phyloP scores from a whole-genome alignment of 1,140 invertebrate species.

The Drosophila ercepeae region DNA sequence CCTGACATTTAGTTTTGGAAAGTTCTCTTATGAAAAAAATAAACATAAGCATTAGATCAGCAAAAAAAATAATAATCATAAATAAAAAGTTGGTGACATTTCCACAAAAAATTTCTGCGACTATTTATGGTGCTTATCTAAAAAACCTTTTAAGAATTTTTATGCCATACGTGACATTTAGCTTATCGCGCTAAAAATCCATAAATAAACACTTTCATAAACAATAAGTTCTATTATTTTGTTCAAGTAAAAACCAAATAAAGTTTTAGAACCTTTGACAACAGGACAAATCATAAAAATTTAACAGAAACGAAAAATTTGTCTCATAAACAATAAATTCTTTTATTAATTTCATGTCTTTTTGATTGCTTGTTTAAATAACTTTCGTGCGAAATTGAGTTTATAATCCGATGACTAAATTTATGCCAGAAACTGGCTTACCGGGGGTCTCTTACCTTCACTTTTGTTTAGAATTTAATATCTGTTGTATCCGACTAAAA shows the following conservation, averaged over 20 bases:
- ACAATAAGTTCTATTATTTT: not conserved
- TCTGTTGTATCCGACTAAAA: slow-evolving; percentile 25
- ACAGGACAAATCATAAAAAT: slow-evolving; percentile 1
- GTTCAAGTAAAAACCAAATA: not conserved
- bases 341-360: slow-evolving; percentile 16
- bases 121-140: not conserved
- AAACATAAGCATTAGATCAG: slow-evolving; percentile 9
- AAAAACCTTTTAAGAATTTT: not conserved
- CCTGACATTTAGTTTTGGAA: slow-evolving; percentile 31
- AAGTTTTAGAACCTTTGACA: not conserved
- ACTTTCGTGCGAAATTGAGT: slow-evolving; percentile 15
- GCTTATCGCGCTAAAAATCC: not conserved
- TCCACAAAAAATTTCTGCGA: not conserved
- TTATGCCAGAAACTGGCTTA: slow-evolving; percentile 21
- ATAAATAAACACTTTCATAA: not conserved
- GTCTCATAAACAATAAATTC: slow-evolving; percentile 12
- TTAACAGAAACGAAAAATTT: not conserved
- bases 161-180: slow-evolving; percentile 1
- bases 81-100: slow-evolving; percentile 15
- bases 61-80: slow-evolving; percentile 10
- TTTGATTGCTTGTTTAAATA: slow-evolving; percentile 1
- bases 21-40: slow-evolving; percentile 1
- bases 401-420: slow-evolving; percentile 14
- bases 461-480: slow-evolving; percentile 28
- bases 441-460: slow-evolving; percentile 33